Conservation (phyloP, 2,888 invertebrate species). For the Sminthurinus aureus region DNA sequence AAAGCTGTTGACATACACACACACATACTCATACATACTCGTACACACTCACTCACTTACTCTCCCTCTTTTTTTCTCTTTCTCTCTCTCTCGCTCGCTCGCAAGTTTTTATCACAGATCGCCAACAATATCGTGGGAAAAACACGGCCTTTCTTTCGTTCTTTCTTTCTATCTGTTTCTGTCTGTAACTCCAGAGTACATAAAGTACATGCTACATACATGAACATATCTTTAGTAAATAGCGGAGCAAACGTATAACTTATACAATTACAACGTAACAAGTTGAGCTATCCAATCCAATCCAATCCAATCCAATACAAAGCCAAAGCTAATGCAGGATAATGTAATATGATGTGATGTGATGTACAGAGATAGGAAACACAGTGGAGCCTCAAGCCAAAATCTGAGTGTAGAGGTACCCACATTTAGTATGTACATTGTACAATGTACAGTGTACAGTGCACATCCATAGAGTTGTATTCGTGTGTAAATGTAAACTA, state of each 20-base stretch:
- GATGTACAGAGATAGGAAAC: neutral
- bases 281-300: neutral
- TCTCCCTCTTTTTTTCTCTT: neutral
- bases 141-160: slow-evolving; percentile 43
- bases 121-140: slow-evolving; percentile 43
- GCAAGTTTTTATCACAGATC: slow-evolving; percentile 46
- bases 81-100: neutral
- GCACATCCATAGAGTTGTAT: too few relatives aligned
- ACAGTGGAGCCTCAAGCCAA: neutral
- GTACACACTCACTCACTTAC: neutral
- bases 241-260: neutral
- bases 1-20: slow-evolving; percentile 44
- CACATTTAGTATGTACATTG: too few relatives aligned
- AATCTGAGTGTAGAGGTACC: neutral
- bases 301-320: neutral
- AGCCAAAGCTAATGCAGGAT: too few relatives aligned
- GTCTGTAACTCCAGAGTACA: neutral
- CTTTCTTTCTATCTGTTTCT: neutral
- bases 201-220: too few relatives aligned
- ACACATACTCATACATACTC: neutral
- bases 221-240: too few relatives aligned
- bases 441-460: too few relatives aligned
- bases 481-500: too few relatives aligned
- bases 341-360: too few relatives aligned
- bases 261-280: slow-evolving; percentile 6